Conservation (phyloP, 2,888 invertebrate species). For the Plagodis pulveraria region DNA sequence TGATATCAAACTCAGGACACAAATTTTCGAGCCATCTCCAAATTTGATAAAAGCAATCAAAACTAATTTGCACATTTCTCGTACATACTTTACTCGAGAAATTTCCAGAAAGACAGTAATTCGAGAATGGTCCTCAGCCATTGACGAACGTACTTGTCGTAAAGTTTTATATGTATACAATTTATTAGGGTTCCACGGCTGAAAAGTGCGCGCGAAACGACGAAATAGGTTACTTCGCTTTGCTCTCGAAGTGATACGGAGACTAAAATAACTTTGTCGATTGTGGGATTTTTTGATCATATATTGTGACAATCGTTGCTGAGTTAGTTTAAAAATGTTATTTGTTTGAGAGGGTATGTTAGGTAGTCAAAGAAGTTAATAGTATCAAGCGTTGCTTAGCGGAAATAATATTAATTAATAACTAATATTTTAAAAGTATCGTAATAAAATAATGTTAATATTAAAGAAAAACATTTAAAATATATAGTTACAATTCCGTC, state of each 20-base stretch:
- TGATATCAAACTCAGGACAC: no score
- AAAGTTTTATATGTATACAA: constrained; percentile 32
- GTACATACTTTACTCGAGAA: constrained; percentile 24
- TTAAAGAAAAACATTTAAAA: no score
- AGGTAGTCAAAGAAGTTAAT: not conserved
- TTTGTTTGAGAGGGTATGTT: not conserved
- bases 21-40: not conserved
- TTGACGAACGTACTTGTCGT: constrained; percentile 29
- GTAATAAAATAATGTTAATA: no score
- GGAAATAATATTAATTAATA: no score
- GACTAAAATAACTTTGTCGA: constrained; percentile 16
- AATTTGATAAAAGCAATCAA: not conserved
- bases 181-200: constrained; percentile 29
- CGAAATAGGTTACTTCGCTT: constrained; percentile 20
- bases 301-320: constrained; percentile 8
- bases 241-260: constrained; percentile 5
- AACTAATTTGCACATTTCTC: constrained; percentile 2
- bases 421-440: no score
- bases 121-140: constrained; percentile 29
- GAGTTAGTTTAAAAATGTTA: constrained; percentile 1
- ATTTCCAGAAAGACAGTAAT: constrained; percentile 31
- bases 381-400: no score
- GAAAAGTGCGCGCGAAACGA: constrained; percentile 14
- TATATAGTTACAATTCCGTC: no score
- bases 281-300: not conserved